Percentiles rank a stretch among this genome's conserved stretches.
Evolutionary conservation across 1,140 invertebrate species (phyloP).

Genomic region (Pseudomyrmex flavicornis): DNA sequence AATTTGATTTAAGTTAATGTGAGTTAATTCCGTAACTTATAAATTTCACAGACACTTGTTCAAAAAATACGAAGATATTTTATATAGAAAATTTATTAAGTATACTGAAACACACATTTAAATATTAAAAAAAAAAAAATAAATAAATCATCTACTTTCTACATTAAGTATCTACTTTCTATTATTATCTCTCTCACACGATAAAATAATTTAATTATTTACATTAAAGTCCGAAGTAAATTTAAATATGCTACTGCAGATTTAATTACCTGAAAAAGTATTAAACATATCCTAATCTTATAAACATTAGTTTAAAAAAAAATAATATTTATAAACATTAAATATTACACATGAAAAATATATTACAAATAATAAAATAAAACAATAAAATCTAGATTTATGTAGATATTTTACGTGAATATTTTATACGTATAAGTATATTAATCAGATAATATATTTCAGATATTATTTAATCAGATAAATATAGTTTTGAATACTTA

Average conservation of each 20-base stretch:
- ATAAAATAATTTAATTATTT: slow-evolving; percentile 32
- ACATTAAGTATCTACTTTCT: too few relatives aligned
- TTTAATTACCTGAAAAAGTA: slow-evolving; percentile 47
- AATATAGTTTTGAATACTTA: slow-evolving; percentile 44
- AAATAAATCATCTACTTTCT: not conserved
- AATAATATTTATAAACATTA: not conserved
- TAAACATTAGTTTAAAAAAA: not conserved
- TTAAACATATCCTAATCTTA: not conserved
- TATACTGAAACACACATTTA: not conserved
- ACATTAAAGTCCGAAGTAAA: slow-evolving; percentile 40
- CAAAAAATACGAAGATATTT: not conserved
- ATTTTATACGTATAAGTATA: not conserved
- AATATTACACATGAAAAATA: not conserved
- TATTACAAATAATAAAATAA: not conserved
- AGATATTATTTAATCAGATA: not conserved
- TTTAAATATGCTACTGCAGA: slow-evolving; percentile 54
- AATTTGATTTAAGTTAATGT: too few relatives aligned
- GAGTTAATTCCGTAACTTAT: too few relatives aligned
- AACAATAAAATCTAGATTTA: too few relatives aligned
- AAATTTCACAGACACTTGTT: not conserved
- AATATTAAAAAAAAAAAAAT: not conserved
- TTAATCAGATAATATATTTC: not conserved
- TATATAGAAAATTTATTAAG: not conserved
- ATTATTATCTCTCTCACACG: not conserved
- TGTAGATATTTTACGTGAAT: not conserved